Evolutionary conservation across 2,797 vertebrate species (phyloP), one percentile per base, ranked within the genome.

Genomic region (Alauda arvensis): DNA sequence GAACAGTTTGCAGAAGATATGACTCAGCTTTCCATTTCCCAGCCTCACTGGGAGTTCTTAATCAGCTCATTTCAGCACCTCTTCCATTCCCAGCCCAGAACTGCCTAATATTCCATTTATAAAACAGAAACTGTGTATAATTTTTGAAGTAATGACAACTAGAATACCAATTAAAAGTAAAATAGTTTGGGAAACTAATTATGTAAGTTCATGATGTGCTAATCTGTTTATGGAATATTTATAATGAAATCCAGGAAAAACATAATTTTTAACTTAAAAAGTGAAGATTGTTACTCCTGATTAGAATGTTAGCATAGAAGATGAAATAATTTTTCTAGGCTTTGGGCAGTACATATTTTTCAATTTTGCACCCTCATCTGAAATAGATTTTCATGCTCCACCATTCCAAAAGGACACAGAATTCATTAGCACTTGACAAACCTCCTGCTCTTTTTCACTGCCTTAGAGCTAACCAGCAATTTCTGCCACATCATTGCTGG

Each of bases 371-470:
- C 24, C 17, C 69, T 52, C 15, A 53, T 40, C 29, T 51, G 31
- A 67, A 52, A 29, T 20, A 68, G 9, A 67, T 57, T 81, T 89
- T 70, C 56, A 43, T 67, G 14, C 4, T 63, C 10, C 17, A 49
- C 4, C 14, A 17, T 77, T 83, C 37, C 31, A 43, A 63, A 90
- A 71, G 34, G 37, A 83, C 18, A 23, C 5, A 8, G 29, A 84
- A 88, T 78, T 85, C 21, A 81, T 93, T 70, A 90, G 72, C 60
- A 51, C 18, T 65, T 91, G 59, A 74, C 26, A 76, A 74, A 56
- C 10, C 9, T 66, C 31, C 34, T 63, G 24, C 37, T 89, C 39
- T 37, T 37, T 76, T 88, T 81, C 37, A 60, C 28, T 80, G 24
- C 53, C 31, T 9, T 59, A 52, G 51, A 69, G 43, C 67, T 60